Base-by-base conservation (phyloP, 2,797 vertebrate species). In the Urophycis tenuis region DNA sequence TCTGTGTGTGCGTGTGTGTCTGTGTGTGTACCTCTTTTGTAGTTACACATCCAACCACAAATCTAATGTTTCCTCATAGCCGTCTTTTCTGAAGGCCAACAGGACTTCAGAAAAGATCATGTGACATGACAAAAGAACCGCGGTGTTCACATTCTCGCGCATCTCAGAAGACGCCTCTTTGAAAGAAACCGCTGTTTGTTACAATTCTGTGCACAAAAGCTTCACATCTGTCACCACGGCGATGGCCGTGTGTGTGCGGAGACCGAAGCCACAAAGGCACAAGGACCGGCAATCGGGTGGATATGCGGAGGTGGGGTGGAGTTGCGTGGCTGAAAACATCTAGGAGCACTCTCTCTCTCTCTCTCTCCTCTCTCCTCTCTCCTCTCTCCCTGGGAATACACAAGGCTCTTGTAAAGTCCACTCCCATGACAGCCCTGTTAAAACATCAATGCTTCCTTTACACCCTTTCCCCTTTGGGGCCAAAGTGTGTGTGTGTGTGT, bases 371-470 rank as follows among this genome's bases (percentile, higher is more conserved):
- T 41, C 35, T 25, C 69, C 35, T 41, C 39, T 60, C 53, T 60
- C 72, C 76, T 69, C 75, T 71, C 74, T 41, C 35, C 35, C 69
- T 69, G 77, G 74, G 72, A 76, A 75, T 64, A 77, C 77, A 77
- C 75, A 36, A n/a, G n/a, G 33, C 73, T 70, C 73, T 80, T 75
- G 34, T 79, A 71, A 78, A 79, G 80, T 72, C 81, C 81, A 79
- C 25, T 75, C 77, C 79, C 32, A 75, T 77, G 82, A 81, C 81
- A 75, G 74, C 60, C 60, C 75, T 75, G 78, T 81, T 85, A 78
- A 83, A 86, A 84, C 79, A 79, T 79, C 84, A 82, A 29, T 79
- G 75, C 80, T 73, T 34, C 71, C 35, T 45, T 49, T 35, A 74
- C 71, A 69, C 78, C 39, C 45, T 77, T 79, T 78, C 72, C 45